These are phyloP conservation scores for Frankliniella intonsa DNA, from an alignment of 2,888 invertebrate genomes.

Conservation along the genomic window DNA sequence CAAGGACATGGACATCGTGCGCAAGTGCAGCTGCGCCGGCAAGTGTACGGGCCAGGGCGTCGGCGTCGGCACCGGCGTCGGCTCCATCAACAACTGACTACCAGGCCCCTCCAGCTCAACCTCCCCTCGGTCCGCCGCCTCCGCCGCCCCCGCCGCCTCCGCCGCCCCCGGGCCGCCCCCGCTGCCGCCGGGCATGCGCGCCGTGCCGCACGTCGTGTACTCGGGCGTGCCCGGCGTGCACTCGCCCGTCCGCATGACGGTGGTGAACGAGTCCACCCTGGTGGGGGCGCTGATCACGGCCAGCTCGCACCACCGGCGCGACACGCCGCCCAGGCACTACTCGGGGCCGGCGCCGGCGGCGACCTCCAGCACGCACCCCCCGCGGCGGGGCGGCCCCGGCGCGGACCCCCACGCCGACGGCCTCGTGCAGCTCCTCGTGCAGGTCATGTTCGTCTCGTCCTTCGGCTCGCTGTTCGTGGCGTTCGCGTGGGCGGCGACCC, in stretches of 20 bases:
- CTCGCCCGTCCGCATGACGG: not conserved
- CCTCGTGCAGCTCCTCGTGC: not conserved
- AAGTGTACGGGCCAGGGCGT: conserved; percentile 58
- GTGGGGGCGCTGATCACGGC: not conserved
- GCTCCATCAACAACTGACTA: conserved; percentile 47
- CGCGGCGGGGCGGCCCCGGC: too few relatives aligned
- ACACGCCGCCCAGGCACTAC: not conserved
- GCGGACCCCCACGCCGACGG: not conserved
- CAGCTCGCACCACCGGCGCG: not conserved
- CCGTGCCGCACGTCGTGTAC: conserved; percentile 1
- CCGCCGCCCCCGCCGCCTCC: conserved; percentile 32
- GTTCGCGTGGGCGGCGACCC: not conserved
- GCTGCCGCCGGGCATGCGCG: not conserved
- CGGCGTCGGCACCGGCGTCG: too few relatives aligned
- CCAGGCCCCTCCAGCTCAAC: conserved; percentile 38
- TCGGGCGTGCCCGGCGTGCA: conserved; percentile 14
- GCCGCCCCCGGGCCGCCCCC: conserved; percentile 27
- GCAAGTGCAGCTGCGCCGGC: conserved; percentile 93
- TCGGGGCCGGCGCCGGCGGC: not conserved
- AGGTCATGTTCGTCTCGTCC: not conserved
- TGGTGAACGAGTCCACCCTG: conserved; percentile 8
- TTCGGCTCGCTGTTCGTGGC: not conserved
- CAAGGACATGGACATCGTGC: conserved; percentile 93
- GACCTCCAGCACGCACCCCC: not conserved
- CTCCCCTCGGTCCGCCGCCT: conserved; percentile 17